Conservation (phyloP, 2,113 vertebrate species). For the Echinops telfairi region DNA sequence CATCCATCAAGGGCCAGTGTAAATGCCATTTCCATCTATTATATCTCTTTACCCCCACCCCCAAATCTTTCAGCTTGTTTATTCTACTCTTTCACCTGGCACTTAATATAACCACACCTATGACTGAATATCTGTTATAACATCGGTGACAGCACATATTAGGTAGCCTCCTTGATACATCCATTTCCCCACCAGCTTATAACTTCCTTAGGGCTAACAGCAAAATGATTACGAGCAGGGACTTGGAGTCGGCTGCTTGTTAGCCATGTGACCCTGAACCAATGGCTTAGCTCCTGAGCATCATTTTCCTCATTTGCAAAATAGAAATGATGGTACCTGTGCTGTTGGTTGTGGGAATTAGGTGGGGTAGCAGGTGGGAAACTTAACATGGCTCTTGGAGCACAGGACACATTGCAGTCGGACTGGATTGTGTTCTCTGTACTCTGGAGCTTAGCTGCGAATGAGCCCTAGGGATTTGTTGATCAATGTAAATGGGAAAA, state of each 20-base stretch:
- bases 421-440: not conserved
- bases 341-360: not conserved
- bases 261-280: not conserved
- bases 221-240: not conserved
- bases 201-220: too few species aligned
- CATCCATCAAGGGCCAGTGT: not conserved
- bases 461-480: not conserved
- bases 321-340: not conserved
- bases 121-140: not conserved
- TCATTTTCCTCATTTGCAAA: conserved; percentile 10
- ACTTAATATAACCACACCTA: not conserved
- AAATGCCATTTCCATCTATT: not conserved
- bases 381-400: not conserved
- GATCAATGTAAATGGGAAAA: conserved; percentile 11
- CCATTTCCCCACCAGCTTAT: not conserved
- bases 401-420: not conserved
- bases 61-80: not conserved
- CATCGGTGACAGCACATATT: not conserved
- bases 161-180: not conserved
- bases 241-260: not conserved
- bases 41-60: not conserved
- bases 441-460: not conserved
- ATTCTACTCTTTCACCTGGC: not conserved
- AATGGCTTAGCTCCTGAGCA: not conserved
- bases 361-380: not conserved